A percentile compares a stretch with the other conserved stretches of the same genome.
These are phyloP conservation scores for Stenolophus ochropezus DNA, from an alignment of 2,888 invertebrate genomes.

Conservation along the genomic window DNA sequence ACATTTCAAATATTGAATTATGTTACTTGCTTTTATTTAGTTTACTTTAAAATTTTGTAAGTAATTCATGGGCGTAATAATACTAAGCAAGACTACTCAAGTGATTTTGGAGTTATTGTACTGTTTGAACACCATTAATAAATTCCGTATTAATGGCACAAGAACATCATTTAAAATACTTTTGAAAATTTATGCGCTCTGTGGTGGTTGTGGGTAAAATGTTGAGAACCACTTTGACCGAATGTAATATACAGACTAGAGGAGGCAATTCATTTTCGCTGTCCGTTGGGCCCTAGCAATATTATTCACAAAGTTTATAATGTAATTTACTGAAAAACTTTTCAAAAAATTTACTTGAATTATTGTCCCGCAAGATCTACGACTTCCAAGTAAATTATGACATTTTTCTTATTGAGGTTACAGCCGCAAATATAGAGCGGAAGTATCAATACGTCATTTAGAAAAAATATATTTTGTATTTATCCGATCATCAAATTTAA, in stretches of 20 bases:
- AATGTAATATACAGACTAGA: slow-evolving; percentile 54
- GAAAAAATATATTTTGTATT: no score
- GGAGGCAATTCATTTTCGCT: slow-evolving; percentile 60
- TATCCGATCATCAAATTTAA: no score
- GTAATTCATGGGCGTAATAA: no score
- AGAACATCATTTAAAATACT: not conserved
- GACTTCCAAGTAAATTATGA: not conserved
- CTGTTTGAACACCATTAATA: not conserved
- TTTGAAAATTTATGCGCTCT: not conserved
- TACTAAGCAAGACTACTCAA: no score
- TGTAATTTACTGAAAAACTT: slow-evolving; percentile 62
- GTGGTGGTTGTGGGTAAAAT: not conserved
- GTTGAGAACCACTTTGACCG: slow-evolving; percentile 39
- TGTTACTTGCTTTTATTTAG: no score
- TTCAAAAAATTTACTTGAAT: slow-evolving; percentile 59
- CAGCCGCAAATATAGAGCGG: not conserved
- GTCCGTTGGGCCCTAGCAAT: slow-evolving; percentile 64
- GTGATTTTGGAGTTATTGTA: no score
- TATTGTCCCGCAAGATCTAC: slow-evolving; percentile 44
- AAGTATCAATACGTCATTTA: not conserved
- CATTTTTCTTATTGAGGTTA: slow-evolving; percentile 42
- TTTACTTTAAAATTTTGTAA: no score
- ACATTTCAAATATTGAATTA: no score
- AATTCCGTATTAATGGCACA: not conserved
- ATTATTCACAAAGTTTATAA: slow-evolving; percentile 64